Base-by-base conservation (phyloP, 2,888 invertebrate genomes). In the Geotrupes spiniger region DNA sequence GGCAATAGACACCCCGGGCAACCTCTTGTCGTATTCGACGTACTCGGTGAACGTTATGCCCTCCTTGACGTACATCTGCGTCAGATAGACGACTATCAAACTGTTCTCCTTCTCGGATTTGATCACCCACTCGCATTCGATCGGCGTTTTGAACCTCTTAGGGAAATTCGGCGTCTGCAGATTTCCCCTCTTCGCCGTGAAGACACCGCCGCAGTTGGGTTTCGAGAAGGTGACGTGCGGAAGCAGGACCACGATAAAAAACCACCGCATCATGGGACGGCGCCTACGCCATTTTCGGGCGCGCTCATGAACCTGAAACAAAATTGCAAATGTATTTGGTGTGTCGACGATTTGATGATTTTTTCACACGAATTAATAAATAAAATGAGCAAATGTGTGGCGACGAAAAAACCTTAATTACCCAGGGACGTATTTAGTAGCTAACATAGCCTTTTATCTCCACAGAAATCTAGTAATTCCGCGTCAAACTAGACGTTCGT, bases 111-210 rank as follows among this genome's bases (percentile, higher is more conserved):
- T 76, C 54, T 87, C 83, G n/a, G 87, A 85, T 65, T 91, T 88
- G 66, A 94, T 89, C 49, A 93, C 79, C 93, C 93, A 94, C 60
- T 85, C 82, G 70, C 93, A 93, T 48, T 63, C 56, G 37, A 92
- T 84, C 10, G 94, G 94, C 31, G 89, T 86, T 4, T 81, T 77
- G 71, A 92, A 94, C 14, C 85, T 79, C 49, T 80, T 76, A 0
- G 94, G 94, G 67, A 93, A 94, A 66, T 86, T 84, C 0, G 93
- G 92, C 8, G 92, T 92, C 53, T 86, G 82, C 37, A 94, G 82
- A 42, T 84, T 74, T 26, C 92, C 92, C 36, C 80, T 77, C 2
- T 80, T 77, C 2, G 78, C 80, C 36, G 80, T 82, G 36, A 86
- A 73, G 11, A 78, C 76, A 6, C 85, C 86, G 1, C 88, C 87